phyloP scores from a whole-genome alignment of 2,797 vertebrate species.

The Myotis daubentonii region DNA sequence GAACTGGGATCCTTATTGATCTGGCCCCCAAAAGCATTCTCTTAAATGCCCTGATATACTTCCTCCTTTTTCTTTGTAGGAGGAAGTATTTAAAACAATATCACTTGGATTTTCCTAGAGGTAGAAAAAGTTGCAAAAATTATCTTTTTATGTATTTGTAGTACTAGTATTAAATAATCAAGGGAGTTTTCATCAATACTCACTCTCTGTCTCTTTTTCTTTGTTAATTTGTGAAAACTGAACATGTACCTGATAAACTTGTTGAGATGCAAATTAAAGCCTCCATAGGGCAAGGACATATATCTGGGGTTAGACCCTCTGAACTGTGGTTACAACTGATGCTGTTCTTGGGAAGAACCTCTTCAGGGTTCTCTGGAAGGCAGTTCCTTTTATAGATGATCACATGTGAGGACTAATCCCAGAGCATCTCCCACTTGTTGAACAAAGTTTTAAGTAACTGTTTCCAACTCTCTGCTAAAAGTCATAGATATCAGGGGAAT shows the following conservation, averaged over 20 bases:
- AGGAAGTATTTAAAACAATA: neutral
- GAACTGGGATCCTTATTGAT: neutral
- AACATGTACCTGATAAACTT: neutral
- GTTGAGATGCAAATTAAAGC: neutral
- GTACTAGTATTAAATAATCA: neutral
- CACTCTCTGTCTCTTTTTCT: neutral
- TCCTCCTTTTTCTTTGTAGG: neutral
- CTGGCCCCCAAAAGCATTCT: neutral
- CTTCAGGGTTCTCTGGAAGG: neutral
- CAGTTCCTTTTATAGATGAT: too few species aligned
- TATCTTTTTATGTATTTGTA: neutral
- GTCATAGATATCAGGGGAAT: neutral
- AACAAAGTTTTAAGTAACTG: neutral
- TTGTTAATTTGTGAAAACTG: neutral
- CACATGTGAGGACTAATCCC: neutral
- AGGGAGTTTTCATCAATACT: neutral
- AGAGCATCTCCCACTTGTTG: neutral
- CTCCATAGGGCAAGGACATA: rapidly evolving
- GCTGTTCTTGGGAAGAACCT: neutral
- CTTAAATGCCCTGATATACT: neutral
- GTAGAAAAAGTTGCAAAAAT: neutral
- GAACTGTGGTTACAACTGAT: neutral
- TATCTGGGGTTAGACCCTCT: neutral
- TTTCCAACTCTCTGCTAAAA: neutral
- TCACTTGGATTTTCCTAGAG: neutral